Percentiles rank a stretch among this genome's conserved stretches.
These are phyloP conservation scores for Peromyscus aztecus DNA, from an alignment of 2,797 vertebrate genomes.

Conservation along the genomic window DNA sequence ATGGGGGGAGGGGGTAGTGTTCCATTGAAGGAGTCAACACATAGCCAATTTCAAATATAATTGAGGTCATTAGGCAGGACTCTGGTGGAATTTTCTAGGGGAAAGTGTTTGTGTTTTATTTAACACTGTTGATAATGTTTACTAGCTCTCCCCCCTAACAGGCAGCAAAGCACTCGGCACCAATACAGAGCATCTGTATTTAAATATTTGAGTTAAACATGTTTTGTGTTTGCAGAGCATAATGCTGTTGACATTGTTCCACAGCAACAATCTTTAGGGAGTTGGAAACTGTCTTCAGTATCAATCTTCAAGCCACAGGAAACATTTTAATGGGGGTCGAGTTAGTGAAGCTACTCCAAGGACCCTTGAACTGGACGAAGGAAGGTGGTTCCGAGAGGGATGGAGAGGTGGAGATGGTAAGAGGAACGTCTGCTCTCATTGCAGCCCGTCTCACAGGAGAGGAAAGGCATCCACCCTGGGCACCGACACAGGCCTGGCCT, in stretches of 20 bases:
- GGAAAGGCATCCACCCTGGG: not conserved
- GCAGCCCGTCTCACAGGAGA: not conserved
- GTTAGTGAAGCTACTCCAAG: not conserved
- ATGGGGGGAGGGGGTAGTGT: not conserved
- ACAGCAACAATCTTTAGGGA: conserved; percentile 67
- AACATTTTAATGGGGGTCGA: conserved; percentile 69
- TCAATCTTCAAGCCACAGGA: conserved; percentile 75
- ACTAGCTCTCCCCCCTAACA: conserved; percentile 7
- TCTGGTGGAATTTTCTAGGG: conserved; percentile 3
- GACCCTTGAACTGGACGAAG: not conserved
- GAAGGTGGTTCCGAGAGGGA: not conserved
- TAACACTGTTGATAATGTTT: conserved; percentile 35
- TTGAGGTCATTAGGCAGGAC: not conserved
- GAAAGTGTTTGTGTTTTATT: conserved; percentile 49
- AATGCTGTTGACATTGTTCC: conserved; percentile 79
- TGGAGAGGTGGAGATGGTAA: not conserved
- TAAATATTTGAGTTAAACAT: conserved; percentile 81
- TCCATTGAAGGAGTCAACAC: not conserved
- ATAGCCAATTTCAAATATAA: conserved; percentile 49
- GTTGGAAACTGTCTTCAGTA: conserved; percentile 65
- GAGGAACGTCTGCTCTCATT: not conserved
- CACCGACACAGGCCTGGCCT: fast-evolving
- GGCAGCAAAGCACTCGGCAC: not conserved
- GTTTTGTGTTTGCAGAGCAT: conserved; percentile 77
- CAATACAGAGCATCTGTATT: conserved; percentile 76